Percentiles rank a stretch among this genome's conserved stretches.
Conservation (phyloP, 2,888 invertebrate genomes). For the Gymnoscelis rufifasciata region DNA sequence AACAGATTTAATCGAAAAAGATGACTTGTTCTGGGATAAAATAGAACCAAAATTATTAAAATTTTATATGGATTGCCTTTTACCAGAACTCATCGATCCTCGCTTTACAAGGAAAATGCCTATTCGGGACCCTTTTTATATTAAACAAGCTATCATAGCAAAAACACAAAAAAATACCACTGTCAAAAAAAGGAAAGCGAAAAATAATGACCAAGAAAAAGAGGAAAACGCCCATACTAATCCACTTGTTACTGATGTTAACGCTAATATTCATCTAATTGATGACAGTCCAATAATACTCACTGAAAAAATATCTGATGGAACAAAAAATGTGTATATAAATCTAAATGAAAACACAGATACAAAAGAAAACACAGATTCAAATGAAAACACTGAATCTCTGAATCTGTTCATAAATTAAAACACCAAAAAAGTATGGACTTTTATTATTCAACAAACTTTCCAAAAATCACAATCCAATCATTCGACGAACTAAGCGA, state of each 20-base stretch:
- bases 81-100: slow-evolving; percentile 9
- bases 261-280: neutral
- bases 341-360: neutral
- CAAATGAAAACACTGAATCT: neutral
- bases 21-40: slow-evolving; percentile 13
- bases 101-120: slow-evolving; percentile 2
- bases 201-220: neutral
- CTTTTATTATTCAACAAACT: neutral
- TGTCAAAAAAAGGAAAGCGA: neutral
- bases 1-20: slow-evolving; percentile 1
- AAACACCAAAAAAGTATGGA: neutral
- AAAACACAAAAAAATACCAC: neutral
- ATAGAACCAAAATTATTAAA: slow-evolving; percentile 6
- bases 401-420: neutral
- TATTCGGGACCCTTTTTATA: slow-evolving; percentile 4
- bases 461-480: neutral
- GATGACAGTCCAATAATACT: neutral
- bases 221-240: neutral
- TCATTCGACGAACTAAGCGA: neutral
- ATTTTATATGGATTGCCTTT: slow-evolving; percentile 6
- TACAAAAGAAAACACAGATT: neutral
- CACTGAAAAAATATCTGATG: neutral
- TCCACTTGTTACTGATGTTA: neutral
- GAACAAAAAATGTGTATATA: neutral
- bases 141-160: neutral